A percentile compares a stretch with the other conserved stretches of the same genome.
Conservation (phyloP, 1,140 invertebrate species). For the Ylistrum balloti region DNA sequence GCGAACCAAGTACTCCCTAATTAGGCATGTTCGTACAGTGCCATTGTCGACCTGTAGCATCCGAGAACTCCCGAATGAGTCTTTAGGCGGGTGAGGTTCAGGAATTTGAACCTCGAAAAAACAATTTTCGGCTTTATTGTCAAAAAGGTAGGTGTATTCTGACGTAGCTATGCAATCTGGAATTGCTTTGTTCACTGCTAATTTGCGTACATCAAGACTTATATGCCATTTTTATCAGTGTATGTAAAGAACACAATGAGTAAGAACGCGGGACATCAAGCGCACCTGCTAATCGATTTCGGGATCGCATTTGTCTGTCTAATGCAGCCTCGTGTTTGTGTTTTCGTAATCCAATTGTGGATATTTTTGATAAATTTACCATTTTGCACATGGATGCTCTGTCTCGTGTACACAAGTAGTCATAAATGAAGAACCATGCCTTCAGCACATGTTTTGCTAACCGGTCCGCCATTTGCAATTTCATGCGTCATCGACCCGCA, state of each 20-base stretch:
- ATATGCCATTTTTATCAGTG: neutral
- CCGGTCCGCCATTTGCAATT: conserved; percentile 37
- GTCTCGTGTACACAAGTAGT: neutral
- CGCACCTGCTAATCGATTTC: conserved; percentile 31
- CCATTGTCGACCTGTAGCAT: neutral
- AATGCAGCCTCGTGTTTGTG: neutral
- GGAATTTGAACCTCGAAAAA: conserved; percentile 38
- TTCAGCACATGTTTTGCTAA: conserved; percentile 34
- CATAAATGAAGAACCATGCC: neutral
- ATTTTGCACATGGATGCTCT: neutral
- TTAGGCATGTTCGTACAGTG: neutral
- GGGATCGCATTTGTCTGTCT: neutral
- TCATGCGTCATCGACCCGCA: conserved; percentile 31
- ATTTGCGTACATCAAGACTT: neutral
- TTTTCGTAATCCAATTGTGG: neutral
- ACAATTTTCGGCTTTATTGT: conserved; percentile 39
- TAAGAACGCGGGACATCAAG: conserved; percentile 23
- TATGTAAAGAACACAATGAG: neutral
- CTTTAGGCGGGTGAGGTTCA: conserved; percentile 37
- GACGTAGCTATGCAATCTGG: neutral
- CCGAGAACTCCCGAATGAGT: conserved; percentile 27
- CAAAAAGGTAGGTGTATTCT: conserved; percentile 5
- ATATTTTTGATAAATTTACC: neutral
- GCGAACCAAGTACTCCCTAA: conserved; percentile 8
- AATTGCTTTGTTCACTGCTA: neutral